phyloP scores from a whole-genome alignment of 2,113 vertebrate genomes.

The Epinephelus lanceolatus region DNA sequence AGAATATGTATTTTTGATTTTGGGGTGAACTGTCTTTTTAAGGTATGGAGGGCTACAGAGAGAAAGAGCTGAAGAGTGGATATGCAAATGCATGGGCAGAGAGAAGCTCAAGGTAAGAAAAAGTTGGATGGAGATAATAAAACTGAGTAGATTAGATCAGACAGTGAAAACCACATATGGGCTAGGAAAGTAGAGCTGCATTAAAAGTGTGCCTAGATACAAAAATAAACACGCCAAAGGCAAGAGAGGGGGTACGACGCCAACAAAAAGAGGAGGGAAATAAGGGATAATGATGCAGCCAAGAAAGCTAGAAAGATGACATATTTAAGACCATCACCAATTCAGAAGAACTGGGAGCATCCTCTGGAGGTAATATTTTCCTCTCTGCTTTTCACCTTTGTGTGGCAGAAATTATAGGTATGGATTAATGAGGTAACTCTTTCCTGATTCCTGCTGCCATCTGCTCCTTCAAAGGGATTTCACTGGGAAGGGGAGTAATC shows the following conservation, averaged over 20 bases:
- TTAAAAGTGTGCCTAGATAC: background rate
- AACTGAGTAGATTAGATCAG: constrained; percentile 14
- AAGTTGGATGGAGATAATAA: constrained; percentile 7
- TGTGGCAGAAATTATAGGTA: constrained; percentile 10
- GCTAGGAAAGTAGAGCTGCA: background rate
- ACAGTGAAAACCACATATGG: background rate
- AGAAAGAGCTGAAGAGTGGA: background rate
- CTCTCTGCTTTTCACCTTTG: constrained; percentile 27
- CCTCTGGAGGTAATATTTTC: background rate
- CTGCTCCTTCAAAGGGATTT: constrained; percentile 39
- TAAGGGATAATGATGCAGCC: background rate
- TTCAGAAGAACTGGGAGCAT: background rate
- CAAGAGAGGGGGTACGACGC: background rate
- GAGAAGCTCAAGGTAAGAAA: background rate
- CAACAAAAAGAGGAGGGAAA: constrained; percentile 3
- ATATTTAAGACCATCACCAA: background rate
- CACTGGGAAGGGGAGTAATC: constrained; percentile 8
- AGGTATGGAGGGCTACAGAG: background rate
- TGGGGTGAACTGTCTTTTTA: no score
- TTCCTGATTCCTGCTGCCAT: constrained; percentile 36
- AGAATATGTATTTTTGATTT: no score
- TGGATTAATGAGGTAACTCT: constrained; percentile 23
- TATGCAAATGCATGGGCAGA: background rate
- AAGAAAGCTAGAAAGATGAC: background rate
- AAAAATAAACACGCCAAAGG: constrained; percentile 28